phyloP scores from a whole-genome alignment of 1,140 invertebrate genomes.

The Agraylea sexmaculata region DNA sequence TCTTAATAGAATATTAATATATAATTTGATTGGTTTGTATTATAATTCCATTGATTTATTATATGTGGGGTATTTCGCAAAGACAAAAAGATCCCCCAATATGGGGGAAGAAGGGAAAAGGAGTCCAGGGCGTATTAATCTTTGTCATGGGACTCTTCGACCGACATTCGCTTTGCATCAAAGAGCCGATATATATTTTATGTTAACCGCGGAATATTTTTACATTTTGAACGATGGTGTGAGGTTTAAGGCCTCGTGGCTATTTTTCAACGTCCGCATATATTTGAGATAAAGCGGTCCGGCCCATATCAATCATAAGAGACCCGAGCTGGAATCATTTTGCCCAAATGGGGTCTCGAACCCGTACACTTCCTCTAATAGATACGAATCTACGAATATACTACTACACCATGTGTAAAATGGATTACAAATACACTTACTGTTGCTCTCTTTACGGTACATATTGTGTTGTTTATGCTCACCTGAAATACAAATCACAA shows the following conservation, averaged over 20 bases:
- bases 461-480: slow-evolving; percentile 2
- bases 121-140: background rate
- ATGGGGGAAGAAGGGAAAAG: slow-evolving; percentile 5
- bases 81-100: slow-evolving; percentile 1
- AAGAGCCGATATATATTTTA: slow-evolving; percentile 5
- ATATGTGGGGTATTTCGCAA: background rate
- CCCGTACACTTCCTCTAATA: slow-evolving; percentile 4
- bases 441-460: background rate
- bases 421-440: background rate
- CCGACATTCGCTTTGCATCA: too few relatives aligned
- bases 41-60: background rate
- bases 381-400: slow-evolving; percentile 5
- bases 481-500: too few relatives aligned
- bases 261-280: slow-evolving; percentile 21
- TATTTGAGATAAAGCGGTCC: slow-evolving; percentile 16
- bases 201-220: slow-evolving; percentile 9
- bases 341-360: background rate
- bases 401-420: background rate
- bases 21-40: background rate
- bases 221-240: slow-evolving; percentile 19
- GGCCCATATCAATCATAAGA: slow-evolving; percentile 21
- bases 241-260: slow-evolving; percentile 12
- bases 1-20: too few relatives aligned
- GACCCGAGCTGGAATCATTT: background rate
- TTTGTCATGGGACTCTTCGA: too few relatives aligned